phyloP scores from a whole-genome alignment of 2,113 vertebrate genomes.

The Chinchilla lanigera region DNA sequence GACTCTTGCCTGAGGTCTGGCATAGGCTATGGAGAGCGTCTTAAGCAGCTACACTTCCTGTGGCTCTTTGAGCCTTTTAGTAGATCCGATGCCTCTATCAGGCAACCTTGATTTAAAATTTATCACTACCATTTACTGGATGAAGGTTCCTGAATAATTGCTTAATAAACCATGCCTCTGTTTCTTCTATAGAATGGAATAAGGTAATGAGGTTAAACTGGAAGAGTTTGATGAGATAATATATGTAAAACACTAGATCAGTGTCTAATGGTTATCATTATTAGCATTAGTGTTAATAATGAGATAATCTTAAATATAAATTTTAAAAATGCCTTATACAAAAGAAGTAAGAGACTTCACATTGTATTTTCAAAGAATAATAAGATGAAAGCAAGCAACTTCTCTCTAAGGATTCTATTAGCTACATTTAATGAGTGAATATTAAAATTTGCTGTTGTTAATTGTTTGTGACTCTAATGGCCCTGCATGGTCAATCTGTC shows the following conservation, averaged over 20 bases:
- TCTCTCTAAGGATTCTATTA: neutral
- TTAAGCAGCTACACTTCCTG: neutral
- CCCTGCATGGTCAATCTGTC: accelerated
- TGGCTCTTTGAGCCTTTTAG: neutral
- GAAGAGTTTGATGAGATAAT: neutral
- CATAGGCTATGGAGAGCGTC: neutral
- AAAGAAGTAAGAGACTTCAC: neutral
- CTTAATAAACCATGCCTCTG: neutral
- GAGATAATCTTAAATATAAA: neutral
- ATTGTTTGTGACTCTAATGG: neutral
- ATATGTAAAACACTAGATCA: accelerated
- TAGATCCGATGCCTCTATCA: neutral
- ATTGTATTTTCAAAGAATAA: neutral
- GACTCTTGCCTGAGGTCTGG: neutral
- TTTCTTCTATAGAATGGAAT: neutral
- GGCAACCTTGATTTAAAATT: neutral
- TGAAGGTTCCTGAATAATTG: neutral
- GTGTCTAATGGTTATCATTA: neutral
- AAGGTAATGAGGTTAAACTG: neutral
- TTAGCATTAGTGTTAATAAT: neutral
- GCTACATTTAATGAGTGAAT: neutral
- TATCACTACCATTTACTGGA: neutral
- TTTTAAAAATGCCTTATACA: neutral
- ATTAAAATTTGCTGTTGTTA: neutral
- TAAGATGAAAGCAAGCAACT: neutral